Percentiles rank a stretch among this genome's conserved stretches.
These are phyloP conservation scores for Sinelater perroti DNA, from an alignment of 2,888 invertebrate genomes.

Conservation along the genomic window DNA sequence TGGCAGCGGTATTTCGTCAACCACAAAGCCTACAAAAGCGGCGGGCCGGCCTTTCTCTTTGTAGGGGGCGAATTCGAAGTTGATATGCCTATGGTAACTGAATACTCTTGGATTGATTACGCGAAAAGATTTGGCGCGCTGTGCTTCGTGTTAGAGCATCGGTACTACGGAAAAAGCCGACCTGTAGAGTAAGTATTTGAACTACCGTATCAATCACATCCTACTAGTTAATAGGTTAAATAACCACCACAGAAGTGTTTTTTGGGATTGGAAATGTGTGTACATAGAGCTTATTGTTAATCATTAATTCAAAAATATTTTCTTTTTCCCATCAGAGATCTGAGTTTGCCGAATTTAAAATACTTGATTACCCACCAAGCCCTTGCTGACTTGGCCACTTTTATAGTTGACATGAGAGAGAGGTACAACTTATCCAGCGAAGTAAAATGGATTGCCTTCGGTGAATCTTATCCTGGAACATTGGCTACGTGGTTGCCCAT, in stretches of 20 bases:
- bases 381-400: constrained; percentile 20
- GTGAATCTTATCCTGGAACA: constrained; percentile 46
- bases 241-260: no score
- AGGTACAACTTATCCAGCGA: constrained; percentile 51
- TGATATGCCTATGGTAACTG: constrained; percentile 65
- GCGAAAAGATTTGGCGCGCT: constrained; percentile 68
- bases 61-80: constrained; percentile 83
- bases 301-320: neutral
- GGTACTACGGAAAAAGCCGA: constrained; percentile 80
- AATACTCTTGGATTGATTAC: constrained; percentile 69
- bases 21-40: constrained; percentile 59
- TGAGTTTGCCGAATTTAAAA: constrained; percentile 56
- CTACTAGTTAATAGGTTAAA: no score
- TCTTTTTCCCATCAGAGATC: no score
- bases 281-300: no score
- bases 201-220: no score
- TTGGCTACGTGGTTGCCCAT: constrained; percentile 67
- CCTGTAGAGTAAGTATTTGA: constrained; percentile 59
- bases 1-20: constrained; percentile 68
- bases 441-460: constrained; percentile 54
- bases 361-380: constrained; percentile 18
- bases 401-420: constrained; percentile 41
- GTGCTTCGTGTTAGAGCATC: constrained; percentile 80
- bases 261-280: no score
- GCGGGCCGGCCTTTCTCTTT: constrained; percentile 70